Base-by-base conservation (phyloP, 2,888 invertebrate genomes). In the Arge pagana region DNA sequence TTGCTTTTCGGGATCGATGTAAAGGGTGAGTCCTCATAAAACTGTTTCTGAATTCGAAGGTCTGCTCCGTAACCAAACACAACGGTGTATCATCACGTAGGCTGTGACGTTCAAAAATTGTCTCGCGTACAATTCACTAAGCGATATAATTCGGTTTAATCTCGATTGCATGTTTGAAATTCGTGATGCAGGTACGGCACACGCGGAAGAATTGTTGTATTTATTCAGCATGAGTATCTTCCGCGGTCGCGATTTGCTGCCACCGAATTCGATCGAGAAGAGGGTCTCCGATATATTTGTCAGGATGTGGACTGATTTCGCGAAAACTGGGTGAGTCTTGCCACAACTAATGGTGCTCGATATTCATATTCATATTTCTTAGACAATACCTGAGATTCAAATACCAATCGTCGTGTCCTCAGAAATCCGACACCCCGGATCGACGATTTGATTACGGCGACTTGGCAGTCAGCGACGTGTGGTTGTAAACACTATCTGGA, bases 281-380 rank as follows among this genome's bases (percentile, higher is more conserved):
- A 52, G 74, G 16, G 72, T 82, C 3, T 70, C 78, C 2, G 68
- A 78, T 19, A 72, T 77, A 26, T 71, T 85, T 63, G 73, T 79
- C 13, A 67, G 75, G 30, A 72, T 84, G 71, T 85, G 85, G 85
- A 81, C 83, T 0, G 83, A 85, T 61, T 86, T 86, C 67, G 85
- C 85, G 23, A 82, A 80, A 65, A 71, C 70, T 61, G 80, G 82
- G 77, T 82, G 66, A 72, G 77, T 26, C 15, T 7, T 16, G 35
- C 13, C 35, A 13, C n/a, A 3, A 18, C 2, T 15, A 4, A 15
- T 13, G n/a, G n/a, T n/a, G n/a, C n/a, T n/a, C n/a, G n/a, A n/a
- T n/a, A n/a, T n/a, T n/a, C n/a, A n/a, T n/a, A n/a, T n/a, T n/a
- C n/a, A n/a, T n/a, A n/a, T n/a, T n/a, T n/a, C n/a, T n/a, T n/a